These are phyloP conservation scores for Acanthornis magna DNA, from an alignment of 2,797 vertebrate species.

Conservation along the genomic window DNA sequence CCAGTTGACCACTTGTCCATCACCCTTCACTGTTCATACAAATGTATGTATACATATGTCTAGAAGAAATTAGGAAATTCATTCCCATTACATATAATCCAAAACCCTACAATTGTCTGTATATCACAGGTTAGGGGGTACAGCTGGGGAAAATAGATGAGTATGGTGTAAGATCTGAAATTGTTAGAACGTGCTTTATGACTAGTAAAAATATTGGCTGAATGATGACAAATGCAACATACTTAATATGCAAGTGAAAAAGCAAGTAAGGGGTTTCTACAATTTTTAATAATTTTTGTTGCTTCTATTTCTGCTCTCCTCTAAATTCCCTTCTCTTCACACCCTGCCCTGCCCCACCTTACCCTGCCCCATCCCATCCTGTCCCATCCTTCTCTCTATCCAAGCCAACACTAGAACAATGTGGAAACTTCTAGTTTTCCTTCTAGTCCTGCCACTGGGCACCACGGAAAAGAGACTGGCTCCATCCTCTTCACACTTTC, in stretches of 20 bases:
- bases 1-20: not conserved
- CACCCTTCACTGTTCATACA: accelerated
- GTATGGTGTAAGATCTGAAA: not conserved
- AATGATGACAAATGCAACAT: not conserved
- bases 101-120: not conserved
- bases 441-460: not conserved
- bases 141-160: not conserved
- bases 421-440: not conserved
- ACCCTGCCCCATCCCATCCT: accelerated
- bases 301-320: not conserved
- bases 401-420: not conserved
- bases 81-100: not conserved
- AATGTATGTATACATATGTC: not conserved
- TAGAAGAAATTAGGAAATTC: not conserved
- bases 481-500: not conserved
- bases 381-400: not conserved
- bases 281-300: not conserved
- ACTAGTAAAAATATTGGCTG: not conserved
- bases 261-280: not conserved
- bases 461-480: not conserved
- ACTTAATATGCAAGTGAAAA: not conserved
- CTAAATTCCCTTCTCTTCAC: not conserved
- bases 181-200: not conserved
- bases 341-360: not conserved
- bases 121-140: not conserved